These are phyloP conservation scores for Caenorhabditis inopinata DNA, from an alignment of 1,140 invertebrate species.

Conservation along the genomic window DNA sequence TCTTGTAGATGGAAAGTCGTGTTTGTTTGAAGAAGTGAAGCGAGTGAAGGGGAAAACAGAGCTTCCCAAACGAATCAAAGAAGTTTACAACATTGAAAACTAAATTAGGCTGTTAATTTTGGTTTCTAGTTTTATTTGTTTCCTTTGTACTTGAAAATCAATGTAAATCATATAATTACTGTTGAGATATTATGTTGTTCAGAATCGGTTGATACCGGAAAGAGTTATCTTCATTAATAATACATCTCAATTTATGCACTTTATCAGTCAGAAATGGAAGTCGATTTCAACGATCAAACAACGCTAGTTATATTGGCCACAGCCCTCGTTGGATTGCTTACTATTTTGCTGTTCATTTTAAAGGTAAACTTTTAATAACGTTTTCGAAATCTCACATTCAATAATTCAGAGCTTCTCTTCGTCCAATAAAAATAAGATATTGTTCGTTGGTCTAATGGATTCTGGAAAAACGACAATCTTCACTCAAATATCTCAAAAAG, in stretches of 20 bases:
- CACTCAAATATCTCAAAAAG: conserved; percentile 34
- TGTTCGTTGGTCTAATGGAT: conserved; percentile 41
- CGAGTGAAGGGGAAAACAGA: conserved; percentile 61
- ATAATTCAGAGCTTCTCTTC: neutral
- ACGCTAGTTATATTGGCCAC: neutral
- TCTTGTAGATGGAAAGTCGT: conserved; percentile 58
- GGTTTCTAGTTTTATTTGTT: neutral
- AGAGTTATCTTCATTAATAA: too few species aligned
- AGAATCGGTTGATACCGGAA: neutral
- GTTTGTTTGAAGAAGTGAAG: conserved; percentile 60
- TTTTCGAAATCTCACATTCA: neutral
- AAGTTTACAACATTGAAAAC: conserved; percentile 49
- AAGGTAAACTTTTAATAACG: neutral
- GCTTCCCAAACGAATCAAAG: conserved; percentile 52
- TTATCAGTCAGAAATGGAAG: neutral
- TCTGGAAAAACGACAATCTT: conserved; percentile 44
- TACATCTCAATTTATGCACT: too few species aligned
- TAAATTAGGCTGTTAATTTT: neutral
- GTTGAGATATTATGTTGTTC: too few species aligned
- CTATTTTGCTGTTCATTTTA: neutral
- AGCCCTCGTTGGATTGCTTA: neutral
- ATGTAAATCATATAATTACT: too few species aligned
- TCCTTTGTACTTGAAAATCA: neutral
- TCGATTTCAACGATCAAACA: conserved; percentile 4
- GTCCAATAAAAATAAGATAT: conserved; percentile 9